Base-by-base conservation (phyloP, 2,797 vertebrate species). In the Geotrypetes seraphini region DNA sequence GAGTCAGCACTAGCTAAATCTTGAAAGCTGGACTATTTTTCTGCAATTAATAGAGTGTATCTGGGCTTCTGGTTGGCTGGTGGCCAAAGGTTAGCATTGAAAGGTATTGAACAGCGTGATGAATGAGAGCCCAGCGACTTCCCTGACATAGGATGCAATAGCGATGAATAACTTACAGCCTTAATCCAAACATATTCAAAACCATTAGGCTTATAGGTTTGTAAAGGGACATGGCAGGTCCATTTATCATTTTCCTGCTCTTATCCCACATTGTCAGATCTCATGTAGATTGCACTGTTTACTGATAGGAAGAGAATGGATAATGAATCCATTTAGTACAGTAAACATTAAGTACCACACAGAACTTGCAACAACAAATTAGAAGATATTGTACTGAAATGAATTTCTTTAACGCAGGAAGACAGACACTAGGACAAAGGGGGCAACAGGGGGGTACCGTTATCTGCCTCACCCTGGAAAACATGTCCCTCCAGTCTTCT, bases 221-320 rank as follows among this genome's bases (percentile, higher is more conserved):
- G n/a, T 50, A 60, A 50, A 57, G 46, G 51, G 20, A 15, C 13
- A 26, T 32, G 10, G 26, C 19, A 24, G 16, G 41, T 19, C 19
- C 41, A 28, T 54, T 57, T 41, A 53, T 66, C 24, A 35, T 31
- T 39, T 58, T 41, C 28, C 29, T 55, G 36, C 60, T 58, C 62
- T 50, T 40, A 57, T 43, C 49, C n/a, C n/a, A n/a, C n/a, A n/a
- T n/a, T n/a, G n/a, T n/a, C n/a, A n/a, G n/a, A n/a, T n/a, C n/a
- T n/a, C n/a, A n/a, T n/a, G n/a, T n/a, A n/a, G n/a, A n/a, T n/a
- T n/a, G n/a, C n/a, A n/a, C n/a, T n/a, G n/a, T n/a, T n/a, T n/a
- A n/a, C n/a, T n/a, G n/a, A n/a, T n/a, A n/a, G n/a, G n/a, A n/a
- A n/a, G n/a, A n/a, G n/a, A n/a, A n/a, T n/a, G n/a, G n/a, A n/a